Conservation (phyloP, 2,888 invertebrate genomes). For the Panzeria rudis region DNA sequence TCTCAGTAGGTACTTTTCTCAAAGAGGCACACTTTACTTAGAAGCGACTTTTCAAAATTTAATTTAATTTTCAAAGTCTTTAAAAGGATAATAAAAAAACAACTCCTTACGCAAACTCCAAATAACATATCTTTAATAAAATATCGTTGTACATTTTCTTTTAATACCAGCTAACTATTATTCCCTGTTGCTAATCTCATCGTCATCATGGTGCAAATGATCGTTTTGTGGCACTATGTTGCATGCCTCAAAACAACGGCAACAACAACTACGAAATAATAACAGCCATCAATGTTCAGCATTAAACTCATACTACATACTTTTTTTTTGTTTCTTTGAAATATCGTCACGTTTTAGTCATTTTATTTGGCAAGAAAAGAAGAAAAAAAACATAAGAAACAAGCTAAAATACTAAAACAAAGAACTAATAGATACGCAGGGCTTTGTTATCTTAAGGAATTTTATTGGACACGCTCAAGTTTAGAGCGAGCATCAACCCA, state of each 20-base stretch:
- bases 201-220: slow-evolving; percentile 63
- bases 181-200: slow-evolving; percentile 63
- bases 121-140: slow-evolving; percentile 34
- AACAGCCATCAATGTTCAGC: slow-evolving; percentile 49
- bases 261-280: slow-evolving; percentile 40
- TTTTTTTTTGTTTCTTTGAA: slow-evolving; percentile 59
- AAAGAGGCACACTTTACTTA: no score
- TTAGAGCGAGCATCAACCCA: slow-evolving; percentile 53
- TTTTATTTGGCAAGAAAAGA: slow-evolving; percentile 65
- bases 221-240: slow-evolving; percentile 68
- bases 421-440: slow-evolving; percentile 65
- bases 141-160: not conserved
- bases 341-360: slow-evolving; percentile 72
- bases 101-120: not conserved
- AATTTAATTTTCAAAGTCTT: no score
- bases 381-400: not conserved
- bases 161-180: slow-evolving; percentile 44
- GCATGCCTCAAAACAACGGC: slow-evolving; percentile 45
- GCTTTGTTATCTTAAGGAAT: slow-evolving; percentile 69
- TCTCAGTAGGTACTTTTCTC: no score
- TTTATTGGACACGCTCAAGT: slow-evolving; percentile 71
- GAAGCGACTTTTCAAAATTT: no score
- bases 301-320: slow-evolving; percentile 18
- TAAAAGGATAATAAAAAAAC: no score
- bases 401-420: slow-evolving; percentile 44